Conservation (phyloP, 2,113 vertebrate genomes). For the Lonchura striata region DNA sequence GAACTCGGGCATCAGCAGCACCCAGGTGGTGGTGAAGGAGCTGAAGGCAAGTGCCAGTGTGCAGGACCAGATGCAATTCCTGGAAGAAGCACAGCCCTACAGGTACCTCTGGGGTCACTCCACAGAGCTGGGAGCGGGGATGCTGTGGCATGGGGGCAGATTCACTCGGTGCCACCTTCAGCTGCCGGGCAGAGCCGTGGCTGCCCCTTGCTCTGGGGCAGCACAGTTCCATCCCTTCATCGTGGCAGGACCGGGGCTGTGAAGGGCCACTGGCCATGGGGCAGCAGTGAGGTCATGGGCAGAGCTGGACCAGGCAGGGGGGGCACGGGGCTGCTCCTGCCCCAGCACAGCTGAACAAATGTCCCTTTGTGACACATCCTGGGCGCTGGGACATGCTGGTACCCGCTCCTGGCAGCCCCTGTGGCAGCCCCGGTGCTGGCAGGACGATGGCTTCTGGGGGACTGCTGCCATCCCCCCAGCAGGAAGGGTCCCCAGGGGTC, state of each 20-base stretch:
- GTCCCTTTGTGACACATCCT: conserved; percentile 3
- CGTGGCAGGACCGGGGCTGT: rapidly evolving
- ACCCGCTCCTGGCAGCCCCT: background rate
- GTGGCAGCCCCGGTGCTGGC: background rate
- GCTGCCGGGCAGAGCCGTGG: rapidly evolving
- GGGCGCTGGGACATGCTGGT: conserved; percentile 57
- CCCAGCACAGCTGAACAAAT: conserved; percentile 20
- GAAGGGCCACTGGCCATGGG: background rate
- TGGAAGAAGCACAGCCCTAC: conserved; percentile 90
- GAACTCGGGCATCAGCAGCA: conserved; percentile 80
- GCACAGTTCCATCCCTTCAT: rapidly evolving
- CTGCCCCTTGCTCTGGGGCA: background rate
- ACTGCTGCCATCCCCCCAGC: rapidly evolving
- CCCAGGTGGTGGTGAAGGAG: conserved; percentile 94
- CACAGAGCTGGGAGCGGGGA: rapidly evolving
- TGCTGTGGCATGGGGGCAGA: too few relatives aligned
- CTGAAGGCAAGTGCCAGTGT: conserved; percentile 86
- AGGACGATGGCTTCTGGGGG: background rate
- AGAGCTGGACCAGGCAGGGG: background rate
- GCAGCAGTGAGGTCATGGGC: conserved; percentile 21
- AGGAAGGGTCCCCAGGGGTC: background rate
- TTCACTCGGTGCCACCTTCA: rapidly evolving
- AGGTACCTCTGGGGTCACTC: conserved; percentile 69
- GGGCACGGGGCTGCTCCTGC: background rate
- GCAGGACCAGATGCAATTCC: conserved; percentile 91